Evolutionary conservation across 1,140 invertebrate species (phyloP).

Genomic region (Diachasma alloeum): DNA sequence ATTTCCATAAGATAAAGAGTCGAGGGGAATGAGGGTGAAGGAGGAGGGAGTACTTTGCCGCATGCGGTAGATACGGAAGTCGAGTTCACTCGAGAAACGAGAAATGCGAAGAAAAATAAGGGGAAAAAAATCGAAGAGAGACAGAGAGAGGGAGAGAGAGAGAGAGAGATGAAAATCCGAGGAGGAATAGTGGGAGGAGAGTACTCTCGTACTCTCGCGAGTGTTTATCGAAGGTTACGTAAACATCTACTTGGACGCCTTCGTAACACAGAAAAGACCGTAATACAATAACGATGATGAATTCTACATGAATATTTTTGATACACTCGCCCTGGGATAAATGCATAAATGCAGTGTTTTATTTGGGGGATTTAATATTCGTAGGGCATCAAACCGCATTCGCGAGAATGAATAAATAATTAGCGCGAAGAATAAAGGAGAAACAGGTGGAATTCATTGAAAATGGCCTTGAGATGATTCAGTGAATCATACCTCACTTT

Average conservation of each 20-base stretch:
- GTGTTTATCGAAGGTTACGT: slow-evolving; percentile 7
- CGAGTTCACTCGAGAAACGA: not conserved
- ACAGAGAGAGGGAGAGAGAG: not conserved
- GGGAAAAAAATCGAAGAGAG: slow-evolving; percentile 11
- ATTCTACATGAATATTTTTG: not conserved
- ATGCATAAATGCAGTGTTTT: not conserved
- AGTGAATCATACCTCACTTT: not conserved
- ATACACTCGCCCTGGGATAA: not conserved
- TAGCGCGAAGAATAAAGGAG: not conserved
- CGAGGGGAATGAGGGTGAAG: slow-evolving; percentile 10
- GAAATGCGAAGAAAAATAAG: not conserved
- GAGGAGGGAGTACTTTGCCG: slow-evolving; percentile 9
- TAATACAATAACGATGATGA: not conserved
- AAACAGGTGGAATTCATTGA: not conserved
- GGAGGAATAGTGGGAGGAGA: not conserved
- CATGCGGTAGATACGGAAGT: slow-evolving; percentile 7
- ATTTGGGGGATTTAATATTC: not conserved
- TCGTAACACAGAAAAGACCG: not conserved
- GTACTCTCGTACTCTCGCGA: not conserved
- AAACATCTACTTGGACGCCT: not conserved
- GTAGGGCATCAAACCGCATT: not conserved
- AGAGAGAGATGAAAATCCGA: slow-evolving; percentile 7
- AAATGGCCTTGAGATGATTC: not conserved
- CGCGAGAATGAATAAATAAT: not conserved
- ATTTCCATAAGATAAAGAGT: slow-evolving; percentile 34